Conservation (phyloP, 2,113 vertebrate genomes). For the Rhombomys opimus region DNA sequence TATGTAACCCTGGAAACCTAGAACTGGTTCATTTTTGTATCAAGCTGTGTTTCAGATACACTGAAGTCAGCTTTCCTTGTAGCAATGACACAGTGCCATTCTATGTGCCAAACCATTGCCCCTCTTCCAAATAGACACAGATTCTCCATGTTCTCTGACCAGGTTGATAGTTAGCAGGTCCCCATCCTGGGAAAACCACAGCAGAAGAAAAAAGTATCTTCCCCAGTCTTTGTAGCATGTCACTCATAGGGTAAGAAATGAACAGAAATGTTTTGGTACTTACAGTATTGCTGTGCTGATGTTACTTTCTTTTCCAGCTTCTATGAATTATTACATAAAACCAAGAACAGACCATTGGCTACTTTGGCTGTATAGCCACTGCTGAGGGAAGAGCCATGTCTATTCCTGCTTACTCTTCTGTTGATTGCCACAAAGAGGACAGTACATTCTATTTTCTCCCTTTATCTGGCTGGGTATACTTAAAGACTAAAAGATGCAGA, state of each 20-base stretch:
- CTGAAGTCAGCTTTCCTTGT: not conserved
- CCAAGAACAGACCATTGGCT: not conserved
- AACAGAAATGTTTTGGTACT: slow-evolving; percentile 6
- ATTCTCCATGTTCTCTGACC: not conserved
- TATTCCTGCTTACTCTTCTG: not conserved
- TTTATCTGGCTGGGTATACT: slow-evolving; percentile 65
- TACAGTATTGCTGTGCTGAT: not conserved
- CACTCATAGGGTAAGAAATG: not conserved
- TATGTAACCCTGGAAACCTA: slow-evolving; percentile 37
- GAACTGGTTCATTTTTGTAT: not conserved
- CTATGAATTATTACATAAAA: slow-evolving; percentile 62
- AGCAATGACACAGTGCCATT: not conserved
- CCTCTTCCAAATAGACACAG: not conserved
- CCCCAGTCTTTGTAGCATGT: not conserved
- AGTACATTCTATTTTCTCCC: slow-evolving; percentile 51
- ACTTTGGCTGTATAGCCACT: not conserved
- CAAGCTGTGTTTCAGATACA: not conserved
- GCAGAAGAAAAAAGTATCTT: slow-evolving; percentile 32
- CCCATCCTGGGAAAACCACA: not conserved
- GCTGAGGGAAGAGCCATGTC: not conserved
- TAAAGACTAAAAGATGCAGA: slow-evolving; percentile 70
- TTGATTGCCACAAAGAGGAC: slow-evolving; percentile 50
- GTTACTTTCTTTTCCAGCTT: slow-evolving; percentile 11
- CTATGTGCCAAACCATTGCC: not conserved
- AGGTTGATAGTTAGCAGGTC: not conserved